Percentiles rank a stretch among this genome's conserved stretches.
Conservation (phyloP, 2,888 invertebrate species). For the Zootermopsis nevadensis region DNA sequence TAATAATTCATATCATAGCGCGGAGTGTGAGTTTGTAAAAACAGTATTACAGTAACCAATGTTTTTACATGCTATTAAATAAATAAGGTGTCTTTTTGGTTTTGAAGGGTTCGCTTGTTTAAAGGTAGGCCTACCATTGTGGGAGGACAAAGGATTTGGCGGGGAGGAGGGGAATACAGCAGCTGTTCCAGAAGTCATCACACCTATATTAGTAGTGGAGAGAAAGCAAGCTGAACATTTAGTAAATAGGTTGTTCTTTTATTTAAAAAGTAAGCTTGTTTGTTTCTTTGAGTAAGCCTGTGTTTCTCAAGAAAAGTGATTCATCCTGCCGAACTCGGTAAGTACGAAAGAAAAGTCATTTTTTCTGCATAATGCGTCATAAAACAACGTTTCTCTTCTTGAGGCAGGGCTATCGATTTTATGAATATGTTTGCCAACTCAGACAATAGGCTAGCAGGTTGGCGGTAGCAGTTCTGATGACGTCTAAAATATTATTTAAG, state of each 20-base stretch:
- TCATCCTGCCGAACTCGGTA: neutral
- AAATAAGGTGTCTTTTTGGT: neutral
- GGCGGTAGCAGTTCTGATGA: no score
- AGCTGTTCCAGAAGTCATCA: neutral
- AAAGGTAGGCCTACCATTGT: slow-evolving; percentile 9
- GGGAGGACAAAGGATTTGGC: neutral
- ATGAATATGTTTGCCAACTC: no score
- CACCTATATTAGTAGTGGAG: neutral
- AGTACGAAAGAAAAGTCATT: no score
- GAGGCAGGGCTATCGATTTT: no score
- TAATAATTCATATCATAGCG: neutral
- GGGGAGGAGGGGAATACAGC: neutral
- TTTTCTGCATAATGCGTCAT: no score
- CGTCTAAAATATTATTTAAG: no score
- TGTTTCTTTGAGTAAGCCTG: neutral
- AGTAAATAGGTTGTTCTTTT: slow-evolving; percentile 5
- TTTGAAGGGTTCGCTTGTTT: neutral
- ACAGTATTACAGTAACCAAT: neutral
- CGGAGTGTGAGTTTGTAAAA: neutral
- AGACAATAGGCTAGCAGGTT: no score
- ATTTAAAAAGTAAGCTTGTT: neutral
- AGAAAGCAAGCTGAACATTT: neutral
- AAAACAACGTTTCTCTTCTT: no score
- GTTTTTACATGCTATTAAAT: slow-evolving; percentile 8
- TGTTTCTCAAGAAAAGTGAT: neutral